Conservation (phyloP, 2,888 invertebrate species). For the Epistrophe eligans region DNA sequence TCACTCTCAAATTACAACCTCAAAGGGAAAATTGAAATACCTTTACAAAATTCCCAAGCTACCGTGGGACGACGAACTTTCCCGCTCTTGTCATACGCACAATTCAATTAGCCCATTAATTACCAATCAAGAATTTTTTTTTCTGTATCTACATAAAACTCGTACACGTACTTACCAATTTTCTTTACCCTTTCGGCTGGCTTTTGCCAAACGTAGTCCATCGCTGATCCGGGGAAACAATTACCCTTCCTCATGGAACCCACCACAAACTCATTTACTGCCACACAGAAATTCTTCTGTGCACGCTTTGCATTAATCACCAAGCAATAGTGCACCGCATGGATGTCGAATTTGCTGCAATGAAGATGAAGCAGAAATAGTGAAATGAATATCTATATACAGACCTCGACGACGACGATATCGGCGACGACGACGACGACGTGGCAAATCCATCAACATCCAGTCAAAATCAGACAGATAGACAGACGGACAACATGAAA, state of each 20-base stretch:
- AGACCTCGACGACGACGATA: background rate
- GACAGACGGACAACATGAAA: background rate
- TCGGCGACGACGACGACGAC: background rate
- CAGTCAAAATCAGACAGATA: background rate
- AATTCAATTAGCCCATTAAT: slow-evolving; percentile 50
- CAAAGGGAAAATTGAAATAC: background rate
- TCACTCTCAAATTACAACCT: slow-evolving; percentile 11
- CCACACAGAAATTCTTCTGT: slow-evolving; percentile 79
- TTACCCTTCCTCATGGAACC: slow-evolving; percentile 60
- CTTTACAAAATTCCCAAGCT: background rate
- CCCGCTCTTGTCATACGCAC: slow-evolving; percentile 3
- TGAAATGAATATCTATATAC: background rate
- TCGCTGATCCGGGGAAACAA: slow-evolving; percentile 76
- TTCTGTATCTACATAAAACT: background rate
- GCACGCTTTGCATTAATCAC: slow-evolving; percentile 79
- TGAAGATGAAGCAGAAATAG: slow-evolving; percentile 4
- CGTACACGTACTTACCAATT: slow-evolving; percentile 78
- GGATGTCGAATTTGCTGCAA: slow-evolving; percentile 82
- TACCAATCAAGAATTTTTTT: background rate
- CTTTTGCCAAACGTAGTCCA: slow-evolving; percentile 80
- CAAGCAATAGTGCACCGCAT: slow-evolving; percentile 83
- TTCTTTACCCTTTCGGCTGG: slow-evolving; percentile 80
- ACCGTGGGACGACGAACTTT: background rate
- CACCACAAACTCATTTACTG: slow-evolving; percentile 78
- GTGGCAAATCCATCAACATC: slow-evolving; percentile 51